phyloP scores from a whole-genome alignment of 2,888 invertebrate genomes.

The Phortica okadai region DNA sequence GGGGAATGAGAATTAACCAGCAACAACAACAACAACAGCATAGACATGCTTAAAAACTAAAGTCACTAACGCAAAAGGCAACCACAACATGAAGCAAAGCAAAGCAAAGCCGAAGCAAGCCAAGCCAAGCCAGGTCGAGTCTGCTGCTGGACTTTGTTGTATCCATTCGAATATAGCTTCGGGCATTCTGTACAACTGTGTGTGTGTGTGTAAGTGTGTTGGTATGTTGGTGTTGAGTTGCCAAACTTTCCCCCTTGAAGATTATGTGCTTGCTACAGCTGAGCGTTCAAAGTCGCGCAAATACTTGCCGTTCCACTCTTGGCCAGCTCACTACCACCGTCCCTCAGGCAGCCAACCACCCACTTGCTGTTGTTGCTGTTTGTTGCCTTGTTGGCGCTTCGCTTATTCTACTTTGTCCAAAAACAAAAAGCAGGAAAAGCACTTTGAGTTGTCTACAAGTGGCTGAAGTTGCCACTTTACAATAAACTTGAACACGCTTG shows the following conservation, averaged over 20 bases:
- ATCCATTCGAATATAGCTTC: no score
- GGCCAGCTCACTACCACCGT: not conserved
- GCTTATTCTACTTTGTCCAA: slow-evolving; percentile 4
- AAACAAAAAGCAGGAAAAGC: not conserved
- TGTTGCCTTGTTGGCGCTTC: not conserved
- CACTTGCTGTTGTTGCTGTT: not conserved
- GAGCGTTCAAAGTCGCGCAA: not conserved
- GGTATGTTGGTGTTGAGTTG: not conserved
- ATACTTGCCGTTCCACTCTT: not conserved
- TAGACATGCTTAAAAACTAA: slow-evolving; percentile 48
- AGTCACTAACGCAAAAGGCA: slow-evolving; percentile 41
- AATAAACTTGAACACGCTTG: no score
- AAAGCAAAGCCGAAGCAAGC: slow-evolving; percentile 12
- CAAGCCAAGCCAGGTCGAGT: not conserved
- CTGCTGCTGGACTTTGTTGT: no score
- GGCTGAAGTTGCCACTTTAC: no score
- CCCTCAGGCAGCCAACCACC: no score
- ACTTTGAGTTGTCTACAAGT: not conserved
- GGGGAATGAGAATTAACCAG: not conserved
- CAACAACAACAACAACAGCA: not conserved
- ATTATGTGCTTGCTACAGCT: not conserved
- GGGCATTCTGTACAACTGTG: no score
- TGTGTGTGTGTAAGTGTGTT: no score
- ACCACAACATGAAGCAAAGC: slow-evolving; percentile 31
- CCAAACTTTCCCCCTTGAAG: not conserved